Evolutionary conservation across 2,797 vertebrate genomes (phyloP), one percentile per base, ranked within the genome.

Genomic region (Enteromius anoplus): DNA sequence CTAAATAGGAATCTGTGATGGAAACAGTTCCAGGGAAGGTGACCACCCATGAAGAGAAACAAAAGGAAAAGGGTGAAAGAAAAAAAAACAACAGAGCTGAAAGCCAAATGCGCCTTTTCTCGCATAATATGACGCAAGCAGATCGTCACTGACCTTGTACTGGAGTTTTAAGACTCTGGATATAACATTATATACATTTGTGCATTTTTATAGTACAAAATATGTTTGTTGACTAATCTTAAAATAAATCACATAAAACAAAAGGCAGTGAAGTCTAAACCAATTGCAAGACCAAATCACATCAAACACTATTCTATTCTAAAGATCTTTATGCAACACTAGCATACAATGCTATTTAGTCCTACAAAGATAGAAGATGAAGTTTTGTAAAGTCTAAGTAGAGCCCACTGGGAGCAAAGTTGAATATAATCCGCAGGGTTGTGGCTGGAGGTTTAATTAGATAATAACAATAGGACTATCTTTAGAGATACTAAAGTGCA

Each of bases 41-140:
- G 80, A 88, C 79, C 85, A 82, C 85, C 84, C 85, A 86, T 60
- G 77, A 77, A 66, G 84, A 80, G 19, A 26, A 80, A 70, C 65
- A 65, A 66, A 85, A 82, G 84, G 26, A 71, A 66, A 75, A 11
- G 14, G 42, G 34, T 12, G 14, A n/a, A 37, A 79, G 73, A 78
- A 84, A 34, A 19, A 68, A 34, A 29, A 60, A 45, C 42, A 78
- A 77, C 0, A 0, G 42, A 78, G 47, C 66, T 17, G 29, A 80
- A 76, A 85, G 72, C 37, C 66, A 83, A 40, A 51, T 73, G 26
- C 19, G 12, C 65, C 80, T 64, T 60, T 64, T 65, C 47, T 71
- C 37, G 32, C 73, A 78, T 75, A 4, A 81, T 64, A 17, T 51
- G 29, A 72, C 0, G 3, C 21, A 64, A 66, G n/a, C 32, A 68